phyloP scores from a whole-genome alignment of 35 echinoderm and acorn worm genomes.

The Hemicentrotus pulcherrimus region DNA sequence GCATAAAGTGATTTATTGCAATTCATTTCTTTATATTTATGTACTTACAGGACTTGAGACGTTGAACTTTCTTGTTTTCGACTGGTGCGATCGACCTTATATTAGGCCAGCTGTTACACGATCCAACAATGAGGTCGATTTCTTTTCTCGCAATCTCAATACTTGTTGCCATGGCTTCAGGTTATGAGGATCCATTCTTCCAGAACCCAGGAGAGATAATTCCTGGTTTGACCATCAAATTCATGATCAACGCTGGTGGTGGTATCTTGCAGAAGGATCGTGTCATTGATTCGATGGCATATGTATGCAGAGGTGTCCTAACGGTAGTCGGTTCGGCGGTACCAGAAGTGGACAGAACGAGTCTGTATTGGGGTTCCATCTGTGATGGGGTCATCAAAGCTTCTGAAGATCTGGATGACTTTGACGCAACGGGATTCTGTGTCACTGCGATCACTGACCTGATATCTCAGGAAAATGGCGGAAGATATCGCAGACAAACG shows the following conservation, averaged over 20 bases:
- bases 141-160: background rate
- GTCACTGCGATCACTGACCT: background rate
- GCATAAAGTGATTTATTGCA: no score
- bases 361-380: background rate
- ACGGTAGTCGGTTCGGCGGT: background rate
- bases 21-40: no score
- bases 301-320: background rate
- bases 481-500: background rate
- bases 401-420: background rate
- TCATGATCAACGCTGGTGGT: background rate
- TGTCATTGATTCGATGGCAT: background rate
- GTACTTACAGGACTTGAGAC: no score
- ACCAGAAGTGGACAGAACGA: background rate
- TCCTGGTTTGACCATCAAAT: background rate
- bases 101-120: background rate
- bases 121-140: background rate
- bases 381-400: background rate
- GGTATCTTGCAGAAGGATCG: background rate
- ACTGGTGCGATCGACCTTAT: background rate
- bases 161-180: background rate
- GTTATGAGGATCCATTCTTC: background rate
- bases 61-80: no score
- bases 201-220: background rate
- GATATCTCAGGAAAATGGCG: background rate
- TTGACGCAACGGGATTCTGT: background rate